Percentiles rank a stretch among this genome's conserved stretches.
These are phyloP conservation scores for Choristoneura rosaceana DNA, from an alignment of 2,888 invertebrate species.

Conservation along the genomic window DNA sequence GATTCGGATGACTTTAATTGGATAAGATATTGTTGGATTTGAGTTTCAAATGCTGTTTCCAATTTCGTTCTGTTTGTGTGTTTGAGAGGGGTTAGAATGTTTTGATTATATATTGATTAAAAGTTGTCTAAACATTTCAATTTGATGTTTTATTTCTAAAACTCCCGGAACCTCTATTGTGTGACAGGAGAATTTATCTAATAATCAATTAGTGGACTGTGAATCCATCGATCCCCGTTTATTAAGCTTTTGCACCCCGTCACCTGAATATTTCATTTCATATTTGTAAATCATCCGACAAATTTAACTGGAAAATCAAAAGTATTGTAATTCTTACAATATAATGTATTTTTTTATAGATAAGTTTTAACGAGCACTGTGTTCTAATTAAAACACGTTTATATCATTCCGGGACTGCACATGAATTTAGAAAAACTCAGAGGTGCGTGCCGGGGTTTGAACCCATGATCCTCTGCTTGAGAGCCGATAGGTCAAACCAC, in stretches of 20 bases:
- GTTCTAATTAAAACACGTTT: too few species aligned
- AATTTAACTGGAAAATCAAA: neutral
- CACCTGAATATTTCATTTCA: neutral
- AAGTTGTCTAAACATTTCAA: neutral
- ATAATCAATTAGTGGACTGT: neutral
- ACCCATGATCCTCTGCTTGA: too few species aligned
- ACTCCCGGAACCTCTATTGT: neutral
- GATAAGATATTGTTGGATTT: slow-evolving; percentile 15
- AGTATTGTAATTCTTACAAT: neutral
- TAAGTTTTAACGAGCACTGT: too few species aligned
- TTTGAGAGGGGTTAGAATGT: neutral
- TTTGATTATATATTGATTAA: neutral
- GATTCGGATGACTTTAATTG: slow-evolving; percentile 27
- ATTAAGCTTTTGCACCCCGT: neutral
- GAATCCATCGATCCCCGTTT: neutral
- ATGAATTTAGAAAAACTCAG: too few species aligned
- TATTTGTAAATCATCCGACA: neutral
- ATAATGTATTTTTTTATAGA: too few species aligned
- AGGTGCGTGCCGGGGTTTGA: too few species aligned
- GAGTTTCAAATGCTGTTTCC: slow-evolving; percentile 10
- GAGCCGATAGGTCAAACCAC: too few species aligned
- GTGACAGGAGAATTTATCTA: neutral
- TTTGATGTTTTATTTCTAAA: neutral
- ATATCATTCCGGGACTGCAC: too few species aligned
- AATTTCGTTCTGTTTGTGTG: slow-evolving; percentile 5